phyloP scores from a whole-genome alignment of 1,140 invertebrate species.

The Achatina immaculata region DNA sequence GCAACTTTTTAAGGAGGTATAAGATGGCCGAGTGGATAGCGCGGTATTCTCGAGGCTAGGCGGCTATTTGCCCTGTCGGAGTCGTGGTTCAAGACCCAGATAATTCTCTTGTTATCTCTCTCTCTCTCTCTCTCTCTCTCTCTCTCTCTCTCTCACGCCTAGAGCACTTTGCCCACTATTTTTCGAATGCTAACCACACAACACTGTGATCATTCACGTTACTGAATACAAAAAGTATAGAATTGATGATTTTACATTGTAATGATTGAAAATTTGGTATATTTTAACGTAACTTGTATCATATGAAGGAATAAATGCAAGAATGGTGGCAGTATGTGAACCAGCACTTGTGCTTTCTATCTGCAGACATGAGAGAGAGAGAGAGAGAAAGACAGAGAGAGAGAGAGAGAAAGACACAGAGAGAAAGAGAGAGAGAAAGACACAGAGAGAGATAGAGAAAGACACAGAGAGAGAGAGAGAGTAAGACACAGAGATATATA shows the following conservation, averaged over 20 bases:
- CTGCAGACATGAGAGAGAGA: too few species aligned
- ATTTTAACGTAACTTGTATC: neutral
- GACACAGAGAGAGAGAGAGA: slow-evolving; percentile 11
- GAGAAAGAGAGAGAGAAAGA: neutral
- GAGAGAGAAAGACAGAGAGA: neutral
- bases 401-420: neutral
- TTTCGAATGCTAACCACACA: too few species aligned
- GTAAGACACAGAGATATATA: neutral
- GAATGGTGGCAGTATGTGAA: neutral
- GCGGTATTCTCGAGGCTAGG: too few species aligned
- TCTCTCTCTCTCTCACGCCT: too few species aligned
- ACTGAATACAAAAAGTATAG: neutral
- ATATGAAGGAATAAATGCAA: neutral
- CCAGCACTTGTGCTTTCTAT: neutral
- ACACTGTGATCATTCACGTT: neutral
- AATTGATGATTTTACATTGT: neutral
- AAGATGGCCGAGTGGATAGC: too few species aligned
- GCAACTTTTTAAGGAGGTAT: too few species aligned
- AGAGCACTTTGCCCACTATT: too few species aligned
- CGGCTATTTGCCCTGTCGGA: too few species aligned
- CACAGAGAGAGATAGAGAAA: neutral
- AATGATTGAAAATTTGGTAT: neutral
- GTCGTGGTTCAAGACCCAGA: too few species aligned
- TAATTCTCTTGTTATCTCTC: neutral
- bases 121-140: too few species aligned